These are phyloP conservation scores for Rhimphoctona megacephalus DNA, from an alignment of 2,888 invertebrate species.

Conservation along the genomic window DNA sequence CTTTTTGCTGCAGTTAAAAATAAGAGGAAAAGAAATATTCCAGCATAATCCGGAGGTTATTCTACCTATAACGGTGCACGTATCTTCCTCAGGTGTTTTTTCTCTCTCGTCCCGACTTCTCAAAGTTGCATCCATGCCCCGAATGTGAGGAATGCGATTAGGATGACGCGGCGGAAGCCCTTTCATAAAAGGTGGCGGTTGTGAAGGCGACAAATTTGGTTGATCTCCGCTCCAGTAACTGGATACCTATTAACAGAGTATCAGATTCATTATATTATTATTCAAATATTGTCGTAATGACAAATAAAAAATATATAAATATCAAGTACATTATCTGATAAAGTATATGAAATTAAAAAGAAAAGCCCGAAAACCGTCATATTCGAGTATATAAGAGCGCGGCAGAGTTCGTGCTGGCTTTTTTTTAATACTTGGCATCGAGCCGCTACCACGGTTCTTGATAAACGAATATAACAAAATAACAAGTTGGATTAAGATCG, in stretches of 20 bases:
- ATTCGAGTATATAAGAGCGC: no score
- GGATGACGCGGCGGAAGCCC: constrained; percentile 78
- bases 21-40: neutral
- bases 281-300: constrained; percentile 11
- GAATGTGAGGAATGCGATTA: constrained; percentile 78
- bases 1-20: no score
- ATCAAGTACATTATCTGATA: no score
- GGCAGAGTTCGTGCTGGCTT: no score
- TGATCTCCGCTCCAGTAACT: constrained; percentile 80
- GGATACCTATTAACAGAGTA: constrained; percentile 51
- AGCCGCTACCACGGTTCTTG: no score
- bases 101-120: constrained; percentile 81
- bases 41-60: neutral
- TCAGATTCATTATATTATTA: neutral
- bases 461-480: neutral
- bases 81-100: constrained; percentile 83
- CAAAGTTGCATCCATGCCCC: constrained; percentile 75
- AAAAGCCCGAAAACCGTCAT: no score
- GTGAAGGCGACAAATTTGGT: constrained; percentile 73
- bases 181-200: constrained; percentile 81
- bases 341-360: no score
- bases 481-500: no score
- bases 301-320: constrained; percentile 3
- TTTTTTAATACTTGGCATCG: no score
- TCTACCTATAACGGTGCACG: constrained; percentile 80